These are phyloP conservation scores for Oncopeltus fasciatus DNA, from an alignment of 1,140 invertebrate genomes.

Conservation along the genomic window DNA sequence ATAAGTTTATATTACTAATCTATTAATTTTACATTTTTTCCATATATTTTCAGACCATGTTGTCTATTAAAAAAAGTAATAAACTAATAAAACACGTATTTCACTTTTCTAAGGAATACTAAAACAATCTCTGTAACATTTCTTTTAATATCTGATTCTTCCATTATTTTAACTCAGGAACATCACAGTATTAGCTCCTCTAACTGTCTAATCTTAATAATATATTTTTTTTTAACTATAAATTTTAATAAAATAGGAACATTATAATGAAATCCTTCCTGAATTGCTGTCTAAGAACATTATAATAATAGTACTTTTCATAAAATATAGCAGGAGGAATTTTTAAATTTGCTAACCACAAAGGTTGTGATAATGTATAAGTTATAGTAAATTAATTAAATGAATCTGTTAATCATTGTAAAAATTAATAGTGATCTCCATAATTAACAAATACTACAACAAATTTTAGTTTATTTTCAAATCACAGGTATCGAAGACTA, in stretches of 20 bases:
- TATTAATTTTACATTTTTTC: no score
- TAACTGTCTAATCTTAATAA: conserved; percentile 13
- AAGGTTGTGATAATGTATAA: no score
- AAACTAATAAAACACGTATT: conserved; percentile 3
- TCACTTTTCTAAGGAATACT: neutral
- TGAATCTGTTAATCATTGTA: no score
- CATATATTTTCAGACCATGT: no score
- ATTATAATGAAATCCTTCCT: conserved; percentile 8
- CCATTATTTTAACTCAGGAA: conserved; percentile 8
- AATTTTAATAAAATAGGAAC: conserved; percentile 20
- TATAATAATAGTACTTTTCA: no score
- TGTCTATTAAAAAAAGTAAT: conserved; percentile 1
- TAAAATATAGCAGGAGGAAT: neutral
- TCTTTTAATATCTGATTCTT: neutral
- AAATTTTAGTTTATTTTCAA: no score
- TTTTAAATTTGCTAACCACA: neutral
- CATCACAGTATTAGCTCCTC: conserved; percentile 18
- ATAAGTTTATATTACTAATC: no score
- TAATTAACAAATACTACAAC: no score
- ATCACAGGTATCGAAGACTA: no score
- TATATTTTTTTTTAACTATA: conserved; percentile 3
- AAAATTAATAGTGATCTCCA: no score
- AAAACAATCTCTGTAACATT: conserved; percentile 1
- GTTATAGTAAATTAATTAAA: no score
- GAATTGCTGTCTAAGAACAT: neutral